A percentile compares a stretch with the other conserved stretches of the same genome.
These are phyloP conservation scores for Triplophysa yarkandensis DNA, from an alignment of 2,797 vertebrate genomes.

Conservation along the genomic window DNA sequence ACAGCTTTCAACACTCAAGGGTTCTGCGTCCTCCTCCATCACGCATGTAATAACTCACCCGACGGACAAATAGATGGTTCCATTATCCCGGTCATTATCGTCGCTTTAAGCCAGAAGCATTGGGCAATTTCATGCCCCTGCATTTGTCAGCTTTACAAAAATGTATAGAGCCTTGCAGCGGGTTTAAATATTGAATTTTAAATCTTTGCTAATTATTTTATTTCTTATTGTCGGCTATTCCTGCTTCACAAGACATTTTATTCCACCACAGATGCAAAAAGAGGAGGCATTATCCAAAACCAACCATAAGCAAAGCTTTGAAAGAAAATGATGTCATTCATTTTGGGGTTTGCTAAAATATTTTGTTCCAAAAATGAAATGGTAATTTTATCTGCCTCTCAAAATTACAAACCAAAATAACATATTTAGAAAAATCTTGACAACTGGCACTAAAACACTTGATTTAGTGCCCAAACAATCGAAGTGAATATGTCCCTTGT, in stretches of 20 bases:
- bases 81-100: conserved; percentile 58
- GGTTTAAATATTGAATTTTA: conserved; percentile 23
- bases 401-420: too few species aligned
- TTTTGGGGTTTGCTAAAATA: too few species aligned
- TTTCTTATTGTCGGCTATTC: neutral
- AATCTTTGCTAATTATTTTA: conserved; percentile 29
- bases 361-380: too few species aligned
- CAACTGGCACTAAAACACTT: too few species aligned
- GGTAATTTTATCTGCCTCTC: too few species aligned
- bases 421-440: too few species aligned
- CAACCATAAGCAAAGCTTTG: too few species aligned
- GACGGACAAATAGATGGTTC: conserved; percentile 59
- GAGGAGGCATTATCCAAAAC: too few species aligned
- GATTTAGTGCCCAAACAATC: too few species aligned
- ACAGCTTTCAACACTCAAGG: conserved; percentile 46
- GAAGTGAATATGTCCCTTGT: too few species aligned
- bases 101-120: conserved; percentile 44
- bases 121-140: conserved; percentile 53
- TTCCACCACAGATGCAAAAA: neutral
- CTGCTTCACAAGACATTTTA: neutral
- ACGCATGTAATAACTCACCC: conserved; percentile 59
- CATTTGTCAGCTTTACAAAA: conserved; percentile 51
- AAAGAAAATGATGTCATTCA: too few species aligned
- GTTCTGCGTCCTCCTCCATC: conserved; percentile 44
- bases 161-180: conserved; percentile 13